Evolutionary conservation across 2,888 invertebrate genomes (phyloP).

Genomic region (Eurytoma californica): DNA sequence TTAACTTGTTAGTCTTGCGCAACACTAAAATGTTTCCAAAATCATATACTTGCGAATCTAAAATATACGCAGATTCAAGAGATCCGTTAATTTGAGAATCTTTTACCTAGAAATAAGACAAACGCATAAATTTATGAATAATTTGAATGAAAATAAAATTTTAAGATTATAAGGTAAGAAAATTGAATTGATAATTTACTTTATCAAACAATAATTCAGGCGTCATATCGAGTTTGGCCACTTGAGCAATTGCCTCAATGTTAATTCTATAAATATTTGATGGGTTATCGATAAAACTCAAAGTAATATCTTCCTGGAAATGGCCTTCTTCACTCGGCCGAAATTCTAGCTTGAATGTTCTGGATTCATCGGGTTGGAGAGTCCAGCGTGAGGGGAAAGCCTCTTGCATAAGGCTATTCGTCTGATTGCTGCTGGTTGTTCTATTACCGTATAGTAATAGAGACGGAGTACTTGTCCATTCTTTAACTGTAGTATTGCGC

Average conservation of each 20-base stretch:
- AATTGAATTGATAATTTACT: slow-evolving; percentile 41
- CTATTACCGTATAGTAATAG: too few species aligned
- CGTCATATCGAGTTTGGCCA: slow-evolving; percentile 65
- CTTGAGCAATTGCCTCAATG: slow-evolving; percentile 61
- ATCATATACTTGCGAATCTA: slow-evolving; percentile 56
- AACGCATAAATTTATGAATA: not conserved
- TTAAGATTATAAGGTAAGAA: too few species aligned
- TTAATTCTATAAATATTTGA: slow-evolving; percentile 59
- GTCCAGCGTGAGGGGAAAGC: slow-evolving; percentile 58
- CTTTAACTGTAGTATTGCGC: too few species aligned
- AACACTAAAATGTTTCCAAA: slow-evolving; percentile 43
- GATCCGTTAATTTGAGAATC: slow-evolving; percentile 55
- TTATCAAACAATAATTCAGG: slow-evolving; percentile 63
- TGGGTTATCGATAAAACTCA: slow-evolving; percentile 60
- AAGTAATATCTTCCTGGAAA: slow-evolving; percentile 59
- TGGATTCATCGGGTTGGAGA: slow-evolving; percentile 63
- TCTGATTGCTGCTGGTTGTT: too few species aligned
- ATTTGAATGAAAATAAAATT: not conserved
- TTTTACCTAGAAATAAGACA: slow-evolving; percentile 55
- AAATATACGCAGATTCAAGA: slow-evolving; percentile 63
- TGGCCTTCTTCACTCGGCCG: slow-evolving; percentile 61
- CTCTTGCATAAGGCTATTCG: too few species aligned
- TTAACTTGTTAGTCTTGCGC: not conserved
- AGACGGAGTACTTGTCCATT: too few species aligned
- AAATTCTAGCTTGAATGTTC: slow-evolving; percentile 63